Evolutionary conservation across 2,113 vertebrate genomes (phyloP), one percentile per base, ranked within the genome.

Genomic region (Mobula birostris): DNA sequence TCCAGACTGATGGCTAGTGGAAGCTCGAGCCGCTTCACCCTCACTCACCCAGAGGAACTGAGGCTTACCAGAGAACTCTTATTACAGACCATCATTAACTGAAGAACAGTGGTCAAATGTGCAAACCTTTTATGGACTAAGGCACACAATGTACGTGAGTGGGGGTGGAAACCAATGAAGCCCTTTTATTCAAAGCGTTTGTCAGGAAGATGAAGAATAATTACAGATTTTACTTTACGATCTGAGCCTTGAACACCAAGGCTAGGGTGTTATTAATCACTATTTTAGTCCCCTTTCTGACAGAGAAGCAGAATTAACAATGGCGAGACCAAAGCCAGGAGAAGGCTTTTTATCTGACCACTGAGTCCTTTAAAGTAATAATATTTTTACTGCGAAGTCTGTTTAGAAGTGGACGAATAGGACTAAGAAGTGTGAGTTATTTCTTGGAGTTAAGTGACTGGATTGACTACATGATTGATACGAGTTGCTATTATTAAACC

Each of bases 251-350:
- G 7, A 88, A 88, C 29, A 32, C 58, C 58, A 63, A 32, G 21
- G 12, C 77, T 36, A 32, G n/a, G 29, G 7, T 11, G 17, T 14
- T 15, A 17, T 79, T 36, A 15, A 79, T 79, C n/a, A n/a, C n/a
- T 0, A 63, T n/a, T n/a, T 63, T n/a, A 88, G 58, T 27, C 58
- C 85, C 14, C 5, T 87, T 68, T 66, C 19, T 90, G 85, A 66
- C n/a, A 32, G 61, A 66, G 29, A 66, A 90, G 85, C 32, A 32
- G 77, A 78, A 78, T 88, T 63, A 87, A 87, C 83, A 63, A 87
- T n/a, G 58, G 15, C 27, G 17, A 14, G 85, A 32, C 58, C 15
- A 61, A 88, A 14, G 29, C 58, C 61, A 63, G 14, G 29, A 3
- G 58, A 88, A 63, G 58, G 85, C 5, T 61, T 17, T 61, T 88